Base-by-base conservation (phyloP, 1,140 invertebrate species). In the Heterodera schachtii region DNA sequence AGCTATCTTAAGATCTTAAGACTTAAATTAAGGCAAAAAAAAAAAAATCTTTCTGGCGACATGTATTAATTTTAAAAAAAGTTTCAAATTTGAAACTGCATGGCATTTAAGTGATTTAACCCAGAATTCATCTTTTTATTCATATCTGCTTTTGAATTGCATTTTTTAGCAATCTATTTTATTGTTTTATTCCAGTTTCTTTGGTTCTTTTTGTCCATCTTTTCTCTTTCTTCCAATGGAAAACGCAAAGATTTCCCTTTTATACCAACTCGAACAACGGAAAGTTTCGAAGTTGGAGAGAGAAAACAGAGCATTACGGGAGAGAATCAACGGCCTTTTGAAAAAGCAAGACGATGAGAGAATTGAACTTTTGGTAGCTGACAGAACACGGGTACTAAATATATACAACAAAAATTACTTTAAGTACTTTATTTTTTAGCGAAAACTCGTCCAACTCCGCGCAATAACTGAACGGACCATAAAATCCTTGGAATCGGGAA, bases 391-490 rank as follows among this genome's bases (percentile, higher is more conserved):
- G 73, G 79, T 81, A 75, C 16, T 8, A 75, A 11, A 64, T 16
- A 19, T 64, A 19, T 3, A 19, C 6, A n/a, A 64, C 31, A 6
- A 67, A 16, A 75, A 75, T 4, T 75, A 6, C 41, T 43, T 57
- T 75, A 66, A 46, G 47, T 3, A 44, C 13, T 75, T 46, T n/a
- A 52, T 3, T 52, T 81, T 81, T 16, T n/a, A 81, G 79, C 79
- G 79, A 13, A 81, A 81, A 57, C 57, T 81, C n/a, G 64, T 79
- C 31, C 79, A 81, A 57, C 78, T 81, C n/a, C 49, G 80, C 6
- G 79, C 79, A n/a, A 81, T 81, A 41, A 81, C 79, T 9, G 80
- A 78, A 21, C 64, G 75, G 8, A 81, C 79, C 3, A 81, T 81
- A 7, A 71, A 73, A 47, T 78, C 79, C 9, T 41, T 81, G 31